These are phyloP conservation scores for Rhabdornis inornatus DNA, from an alignment of 2,113 vertebrate genomes.

Conservation along the genomic window DNA sequence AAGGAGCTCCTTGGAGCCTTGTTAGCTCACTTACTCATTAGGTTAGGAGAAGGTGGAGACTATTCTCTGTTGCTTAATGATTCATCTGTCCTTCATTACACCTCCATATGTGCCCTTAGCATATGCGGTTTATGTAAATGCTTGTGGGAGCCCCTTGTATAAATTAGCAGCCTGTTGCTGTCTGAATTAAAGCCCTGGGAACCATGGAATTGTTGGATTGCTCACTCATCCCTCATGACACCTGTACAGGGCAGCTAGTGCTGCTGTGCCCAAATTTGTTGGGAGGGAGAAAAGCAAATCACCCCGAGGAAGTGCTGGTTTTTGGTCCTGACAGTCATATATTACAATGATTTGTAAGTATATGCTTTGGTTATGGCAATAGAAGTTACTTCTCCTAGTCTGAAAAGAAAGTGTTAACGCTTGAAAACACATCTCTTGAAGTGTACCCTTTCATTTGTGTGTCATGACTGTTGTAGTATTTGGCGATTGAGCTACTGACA, in stretches of 20 bases:
- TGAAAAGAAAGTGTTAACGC: background rate
- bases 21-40: background rate
- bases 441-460: background rate
- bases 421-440: background rate
- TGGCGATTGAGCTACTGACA: background rate
- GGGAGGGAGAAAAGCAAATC: background rate
- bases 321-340: background rate
- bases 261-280: background rate
- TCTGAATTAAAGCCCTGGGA: accelerated
- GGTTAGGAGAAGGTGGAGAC: background rate
- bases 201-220: background rate
- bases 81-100: background rate
- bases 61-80: background rate
- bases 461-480: background rate
- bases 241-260: accelerated
- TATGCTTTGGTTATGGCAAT: background rate
- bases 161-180: background rate
- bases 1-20: background rate
- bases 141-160: background rate
- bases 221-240: accelerated
- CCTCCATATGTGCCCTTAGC: background rate
- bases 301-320: background rate
- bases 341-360: background rate
- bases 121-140: background rate
- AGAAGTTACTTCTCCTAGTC: background rate